phyloP scores from a whole-genome alignment of 2,888 invertebrate species.

The Melieria crassipennis region DNA sequence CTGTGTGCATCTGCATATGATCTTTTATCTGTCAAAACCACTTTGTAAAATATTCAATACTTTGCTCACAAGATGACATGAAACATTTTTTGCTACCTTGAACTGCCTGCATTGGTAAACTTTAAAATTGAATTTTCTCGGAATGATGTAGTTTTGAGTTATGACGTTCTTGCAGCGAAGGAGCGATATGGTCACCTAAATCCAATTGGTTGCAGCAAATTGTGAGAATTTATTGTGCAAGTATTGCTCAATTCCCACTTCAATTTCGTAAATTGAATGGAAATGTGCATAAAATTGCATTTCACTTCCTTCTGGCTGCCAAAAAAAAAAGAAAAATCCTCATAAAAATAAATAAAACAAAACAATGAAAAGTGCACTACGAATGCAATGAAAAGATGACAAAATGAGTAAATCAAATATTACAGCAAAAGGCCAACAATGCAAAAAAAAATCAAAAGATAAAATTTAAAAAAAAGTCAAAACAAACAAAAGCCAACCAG shows the following conservation, averaged over 20 bases:
- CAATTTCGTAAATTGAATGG: slow-evolving; percentile 64
- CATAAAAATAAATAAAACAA: slow-evolving; percentile 23
- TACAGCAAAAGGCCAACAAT: slow-evolving; percentile 41
- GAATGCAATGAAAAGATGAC: slow-evolving; percentile 9
- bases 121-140: too few relatives aligned
- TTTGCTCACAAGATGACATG: too few relatives aligned
- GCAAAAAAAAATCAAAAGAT: slow-evolving; percentile 22
- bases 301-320: slow-evolving; percentile 40
- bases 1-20: too few relatives aligned
- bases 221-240: too few relatives aligned
- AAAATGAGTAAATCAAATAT: slow-evolving; percentile 39
- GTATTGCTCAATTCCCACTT: slow-evolving; percentile 64
- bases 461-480: slow-evolving; percentile 13
- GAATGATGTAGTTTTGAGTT: too few relatives aligned
- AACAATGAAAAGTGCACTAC: slow-evolving; percentile 35
- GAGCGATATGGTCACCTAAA: too few relatives aligned
- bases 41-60: too few relatives aligned
- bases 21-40: too few relatives aligned
- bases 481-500: slow-evolving; percentile 4
- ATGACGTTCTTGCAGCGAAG: too few relatives aligned
- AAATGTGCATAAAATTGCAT: slow-evolving; percentile 60
- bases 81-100: too few relatives aligned
- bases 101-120: too few relatives aligned
- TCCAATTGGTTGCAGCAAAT: too few relatives aligned
- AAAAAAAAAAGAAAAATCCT: slow-evolving; percentile 23